A percentile compares a stretch with the other conserved stretches of the same genome.
These are phyloP conservation scores for Silurus aristotelis DNA, from an alignment of 2,797 vertebrate species.

Conservation along the genomic window DNA sequence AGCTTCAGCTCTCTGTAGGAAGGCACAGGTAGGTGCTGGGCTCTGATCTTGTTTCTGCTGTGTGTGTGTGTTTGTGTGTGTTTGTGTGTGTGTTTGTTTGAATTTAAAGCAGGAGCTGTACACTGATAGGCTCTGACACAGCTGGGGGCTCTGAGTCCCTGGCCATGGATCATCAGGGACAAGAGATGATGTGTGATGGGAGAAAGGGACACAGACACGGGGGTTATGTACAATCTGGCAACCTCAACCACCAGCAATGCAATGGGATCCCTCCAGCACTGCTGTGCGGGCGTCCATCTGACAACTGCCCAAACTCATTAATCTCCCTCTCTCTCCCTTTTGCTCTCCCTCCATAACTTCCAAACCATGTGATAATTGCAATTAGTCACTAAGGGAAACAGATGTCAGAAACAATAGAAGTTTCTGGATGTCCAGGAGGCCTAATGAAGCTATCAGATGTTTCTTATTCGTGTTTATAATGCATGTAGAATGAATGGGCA, in stretches of 20 bases:
- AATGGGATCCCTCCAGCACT: constrained; percentile 43
- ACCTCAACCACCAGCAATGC: constrained; percentile 43
- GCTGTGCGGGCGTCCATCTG: constrained; percentile 39
- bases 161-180: constrained; percentile 37
- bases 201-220: background rate
- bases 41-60: constrained; percentile 31
- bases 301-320: constrained; percentile 52
- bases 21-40: constrained; percentile 14
- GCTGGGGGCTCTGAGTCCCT: constrained; percentile 34
- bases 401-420: constrained; percentile 48
- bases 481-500: background rate
- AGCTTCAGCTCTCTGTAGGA: constrained; percentile 44
- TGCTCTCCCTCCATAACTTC: constrained; percentile 12
- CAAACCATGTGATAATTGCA: constrained; percentile 49
- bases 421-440: constrained; percentile 31
- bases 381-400: constrained; percentile 48
- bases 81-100: constrained; percentile 5
- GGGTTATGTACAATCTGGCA: constrained; percentile 41
- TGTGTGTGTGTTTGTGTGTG: constrained; percentile 17
- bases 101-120: constrained; percentile 35
- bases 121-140: constrained; percentile 40
- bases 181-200: constrained; percentile 37
- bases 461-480: constrained; percentile 26
- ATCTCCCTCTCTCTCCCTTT: constrained; percentile 22
- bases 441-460: constrained; percentile 43